Percentiles rank a stretch among this genome's conserved stretches.
phyloP scores from a whole-genome alignment of 2,888 invertebrate genomes.

The Drosophila kambysellisi region DNA sequence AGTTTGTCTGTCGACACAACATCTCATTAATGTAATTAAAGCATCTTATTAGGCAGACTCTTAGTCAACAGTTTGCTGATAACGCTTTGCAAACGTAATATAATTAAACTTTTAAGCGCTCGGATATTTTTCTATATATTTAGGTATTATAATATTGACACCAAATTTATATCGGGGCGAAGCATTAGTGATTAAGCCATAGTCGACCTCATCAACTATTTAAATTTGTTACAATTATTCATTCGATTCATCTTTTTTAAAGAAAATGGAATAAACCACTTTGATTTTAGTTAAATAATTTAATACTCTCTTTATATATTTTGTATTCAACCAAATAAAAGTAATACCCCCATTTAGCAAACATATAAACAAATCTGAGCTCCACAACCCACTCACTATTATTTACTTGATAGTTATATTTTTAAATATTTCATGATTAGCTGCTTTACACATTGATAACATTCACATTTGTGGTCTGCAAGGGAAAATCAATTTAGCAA shows the following conservation, averaged over 20 bases:
- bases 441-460: conserved; percentile 22
- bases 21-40: conserved; percentile 27
- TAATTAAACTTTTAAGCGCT: conserved; percentile 13
- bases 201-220: not conserved
- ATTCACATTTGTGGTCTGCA: conserved; percentile 13
- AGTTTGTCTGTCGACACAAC: conserved; percentile 6
- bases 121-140: not conserved
- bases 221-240: not conserved
- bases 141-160: not conserved
- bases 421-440: conserved; percentile 19
- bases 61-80: conserved; percentile 22
- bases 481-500: conserved; percentile 47
- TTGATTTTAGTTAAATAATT: not conserved
- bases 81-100: conserved; percentile 10
- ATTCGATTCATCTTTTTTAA: not conserved
- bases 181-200: not conserved
- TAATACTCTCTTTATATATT: not conserved
- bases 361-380: not conserved
- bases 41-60: conserved; percentile 14
- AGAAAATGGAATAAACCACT: not conserved
- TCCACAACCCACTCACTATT: not conserved
- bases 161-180: not conserved
- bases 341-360: not conserved
- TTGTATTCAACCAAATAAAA: not conserved
- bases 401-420: not conserved